Percentiles rank a stretch among this genome's conserved stretches.
These are phyloP conservation scores for Cricetomys ansorgei DNA, from an alignment of 2,113 vertebrate genomes.

Conservation along the genomic window DNA sequence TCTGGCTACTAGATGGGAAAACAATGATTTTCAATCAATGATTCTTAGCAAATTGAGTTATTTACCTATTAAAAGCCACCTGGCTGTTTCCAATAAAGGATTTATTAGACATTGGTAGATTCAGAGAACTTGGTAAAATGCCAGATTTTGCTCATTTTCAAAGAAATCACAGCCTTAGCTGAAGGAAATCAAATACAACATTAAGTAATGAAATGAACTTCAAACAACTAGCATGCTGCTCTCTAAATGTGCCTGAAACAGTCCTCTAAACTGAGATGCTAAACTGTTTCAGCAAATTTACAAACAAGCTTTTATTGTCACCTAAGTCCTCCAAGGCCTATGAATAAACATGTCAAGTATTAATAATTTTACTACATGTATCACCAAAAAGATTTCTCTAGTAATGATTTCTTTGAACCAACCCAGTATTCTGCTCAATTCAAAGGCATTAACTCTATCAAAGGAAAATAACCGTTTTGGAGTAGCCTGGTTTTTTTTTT, in stretches of 20 bases:
- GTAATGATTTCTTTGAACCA: background rate
- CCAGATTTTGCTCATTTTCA: constrained; percentile 24
- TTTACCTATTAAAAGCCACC: constrained; percentile 20
- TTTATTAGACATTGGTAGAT: background rate
- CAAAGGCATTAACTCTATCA: background rate
- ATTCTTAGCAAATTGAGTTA: background rate
- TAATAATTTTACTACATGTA: background rate
- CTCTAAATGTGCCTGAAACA: background rate
- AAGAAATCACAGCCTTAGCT: constrained; percentile 28
- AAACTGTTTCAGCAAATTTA: background rate
- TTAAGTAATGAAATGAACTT: background rate
- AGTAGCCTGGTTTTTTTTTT: no score
- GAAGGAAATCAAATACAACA: constrained; percentile 25
- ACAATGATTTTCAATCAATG: constrained; percentile 13
- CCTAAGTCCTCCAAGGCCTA: background rate
- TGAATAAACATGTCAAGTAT: background rate
- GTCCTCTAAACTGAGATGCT: background rate
- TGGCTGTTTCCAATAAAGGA: background rate
- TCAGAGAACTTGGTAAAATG: constrained; percentile 5
- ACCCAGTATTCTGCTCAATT: background rate
- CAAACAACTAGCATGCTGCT: background rate
- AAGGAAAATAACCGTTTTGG: background rate
- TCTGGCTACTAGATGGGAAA: background rate
- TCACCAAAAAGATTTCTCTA: constrained; percentile 1
- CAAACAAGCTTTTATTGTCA: background rate